phyloP scores from a whole-genome alignment of 1,140 invertebrate genomes.

The Zaprionus capensis region DNA sequence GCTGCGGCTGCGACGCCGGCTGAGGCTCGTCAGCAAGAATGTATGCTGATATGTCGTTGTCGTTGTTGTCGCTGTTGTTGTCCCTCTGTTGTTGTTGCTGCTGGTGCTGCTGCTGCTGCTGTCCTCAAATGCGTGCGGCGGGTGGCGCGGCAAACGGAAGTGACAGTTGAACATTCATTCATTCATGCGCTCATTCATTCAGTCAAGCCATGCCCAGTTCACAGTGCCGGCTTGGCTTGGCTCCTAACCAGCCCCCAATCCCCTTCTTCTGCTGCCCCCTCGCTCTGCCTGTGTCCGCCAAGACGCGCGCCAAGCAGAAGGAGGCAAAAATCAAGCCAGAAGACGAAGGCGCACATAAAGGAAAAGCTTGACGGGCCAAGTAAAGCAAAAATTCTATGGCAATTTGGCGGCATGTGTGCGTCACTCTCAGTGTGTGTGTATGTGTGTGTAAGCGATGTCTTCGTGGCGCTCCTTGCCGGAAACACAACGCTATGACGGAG shows the following conservation, averaged over 20 bases:
- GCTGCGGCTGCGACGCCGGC: not conserved
- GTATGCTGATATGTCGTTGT: constrained; percentile 49
- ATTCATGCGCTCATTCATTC: constrained; percentile 65
- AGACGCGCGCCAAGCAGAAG: constrained; percentile 33
- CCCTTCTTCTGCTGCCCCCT: not conserved
- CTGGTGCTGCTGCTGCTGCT: not conserved
- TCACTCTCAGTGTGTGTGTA: constrained; percentile 21
- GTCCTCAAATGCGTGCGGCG: constrained; percentile 32
- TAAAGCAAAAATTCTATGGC: constrained; percentile 68
- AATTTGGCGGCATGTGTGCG: constrained; percentile 61
- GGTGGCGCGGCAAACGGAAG: constrained; percentile 64
- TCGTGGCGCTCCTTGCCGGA: constrained; percentile 58
- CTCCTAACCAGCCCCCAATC: no score
- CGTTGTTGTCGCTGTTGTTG: constrained; percentile 9
- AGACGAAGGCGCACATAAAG: constrained; percentile 69
- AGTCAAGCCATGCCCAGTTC: constrained; percentile 32
- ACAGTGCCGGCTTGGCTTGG: not conserved
- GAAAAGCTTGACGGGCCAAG: constrained; percentile 68
- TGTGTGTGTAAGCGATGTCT: constrained; percentile 50
- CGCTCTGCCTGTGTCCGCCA: not conserved
- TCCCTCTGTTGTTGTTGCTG: not conserved
- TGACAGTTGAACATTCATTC: constrained; percentile 82
- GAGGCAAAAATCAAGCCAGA: constrained; percentile 62
- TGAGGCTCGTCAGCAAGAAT: constrained; percentile 44
- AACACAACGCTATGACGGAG: constrained; percentile 78